Evolutionary conservation across 1,140 invertebrate genomes (phyloP), one percentile per base, ranked within the genome.

Genomic region (Zelostemma sp.): DNA sequence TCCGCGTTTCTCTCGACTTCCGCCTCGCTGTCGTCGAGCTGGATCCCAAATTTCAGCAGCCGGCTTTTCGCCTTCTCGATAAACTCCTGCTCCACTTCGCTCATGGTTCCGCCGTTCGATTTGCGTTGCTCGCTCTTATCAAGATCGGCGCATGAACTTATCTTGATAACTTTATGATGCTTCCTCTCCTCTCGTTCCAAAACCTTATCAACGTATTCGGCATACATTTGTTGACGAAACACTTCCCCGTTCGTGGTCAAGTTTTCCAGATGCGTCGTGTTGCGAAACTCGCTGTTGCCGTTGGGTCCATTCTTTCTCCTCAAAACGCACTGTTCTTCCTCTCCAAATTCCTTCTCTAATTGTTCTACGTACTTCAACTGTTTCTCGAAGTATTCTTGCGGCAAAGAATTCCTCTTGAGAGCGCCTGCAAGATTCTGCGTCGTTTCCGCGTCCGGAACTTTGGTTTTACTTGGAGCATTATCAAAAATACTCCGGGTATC

Each of bases 141-240:
- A 0, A 80, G 72, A 14, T 83, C 78, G 3, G 77, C 19, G 35
- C 64, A 77, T 1, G 86, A 70, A 19, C 79, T 88, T 46, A 95
- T 89, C 84, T 93, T 93, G 12, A 95, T 91, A 11, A 94, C 87
- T 80, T 93, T 93, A 19, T 92, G 89, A 45, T 92, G 88, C 51
- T 91, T 92, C 19, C 93, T 87, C 74, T 94, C 89, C 66, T 92
- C 89, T n/a, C 92, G 87, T 80, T 93, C 91, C 1, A 90, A 87
- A 48, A 95, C 90, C 84, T 93, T 91, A 72, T 88, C 86, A 77
- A 93, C 89, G 80, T 93, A 95, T 80, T 95, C 93, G 60, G 92
- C 88, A 76, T 93, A 94, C 93, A 95, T 94, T 77, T 89, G 87
- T 61, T 91, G 89, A 6, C 92, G 87, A 74, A 93, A 89, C 31